These are phyloP conservation scores for Pangasius mekongensis DNA, from an alignment of 2,797 vertebrate species.

Conservation along the genomic window DNA sequence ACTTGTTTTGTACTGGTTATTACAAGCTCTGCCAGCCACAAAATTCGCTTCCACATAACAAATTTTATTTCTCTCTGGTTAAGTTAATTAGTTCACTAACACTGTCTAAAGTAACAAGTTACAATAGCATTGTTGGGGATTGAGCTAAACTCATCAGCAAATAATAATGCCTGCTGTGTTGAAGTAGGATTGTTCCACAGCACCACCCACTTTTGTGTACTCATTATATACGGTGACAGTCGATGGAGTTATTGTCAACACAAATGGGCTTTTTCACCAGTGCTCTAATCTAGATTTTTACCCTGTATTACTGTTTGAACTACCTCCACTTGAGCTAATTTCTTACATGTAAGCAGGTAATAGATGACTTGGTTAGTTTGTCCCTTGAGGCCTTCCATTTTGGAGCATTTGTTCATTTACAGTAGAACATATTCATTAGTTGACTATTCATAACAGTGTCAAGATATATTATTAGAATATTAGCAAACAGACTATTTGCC, in stretches of 20 bases:
- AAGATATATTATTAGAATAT: not conserved
- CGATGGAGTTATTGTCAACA: not conserved
- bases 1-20: not conserved
- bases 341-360: not conserved
- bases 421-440: not conserved
- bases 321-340: not conserved
- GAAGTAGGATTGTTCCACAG: not conserved
- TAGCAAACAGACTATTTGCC: not conserved
- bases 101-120: not conserved
- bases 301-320: not conserved
- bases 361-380: not conserved
- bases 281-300: not conserved
- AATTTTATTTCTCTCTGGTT: not conserved
- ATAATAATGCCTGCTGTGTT: not conserved
- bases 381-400: not conserved
- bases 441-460: not conserved
- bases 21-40: not conserved
- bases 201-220: not conserved
- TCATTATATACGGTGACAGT: not conserved
- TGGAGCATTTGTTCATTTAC: not conserved
- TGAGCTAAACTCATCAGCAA: not conserved
- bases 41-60: not conserved
- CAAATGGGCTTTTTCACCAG: not conserved
- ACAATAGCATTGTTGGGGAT: not conserved
- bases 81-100: not conserved